Base-by-base conservation (phyloP, 2,797 vertebrate species). In the Todus mexicanus region DNA sequence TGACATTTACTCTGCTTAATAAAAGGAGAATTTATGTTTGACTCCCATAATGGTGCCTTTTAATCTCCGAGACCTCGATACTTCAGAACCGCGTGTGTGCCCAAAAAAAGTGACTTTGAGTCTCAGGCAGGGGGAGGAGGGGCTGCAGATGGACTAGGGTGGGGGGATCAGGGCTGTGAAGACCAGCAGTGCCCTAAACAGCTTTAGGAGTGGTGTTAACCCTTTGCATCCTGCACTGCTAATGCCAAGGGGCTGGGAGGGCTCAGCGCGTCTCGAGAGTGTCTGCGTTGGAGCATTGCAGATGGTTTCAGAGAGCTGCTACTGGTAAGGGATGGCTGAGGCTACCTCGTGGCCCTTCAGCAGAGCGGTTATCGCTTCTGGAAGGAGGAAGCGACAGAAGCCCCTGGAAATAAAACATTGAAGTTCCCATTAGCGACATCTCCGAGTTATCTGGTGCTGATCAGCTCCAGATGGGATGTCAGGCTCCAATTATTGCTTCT, bases 1-100 rank as follows among this genome's bases (percentile, higher is more conserved):
- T 96, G 93, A 96, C 93, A 94, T 96, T 96, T 96, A 93, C 93
- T 94, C 94, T 96, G 75, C 86, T 95, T 93, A 94, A 96, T 96
- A 96, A 96, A 96, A 80, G 79, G 84, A 93, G 89, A 93, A 96
- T 94, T 96, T 95, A 95, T 94, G 93, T 94, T 77, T 92, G 84
- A 89, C 87, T 95, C 93, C 64, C 87, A 59, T 87, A 79, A 87
- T 57, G 68, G 77, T 91, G 84, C 74, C 91, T 95, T 95, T 96
- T 94, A 86, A 96, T 92, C 85, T 91, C 84, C 0, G 0, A 45
- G 86, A 82, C 70, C 70, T 89, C 2, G 10, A 37, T 75, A 47
- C 89, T 84, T 89, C 61, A 88, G 43, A 38, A 17, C 27, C 5
- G 4, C 3, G 12, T 56, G 38, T 50, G 31, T 5, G 25, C 71